These are phyloP conservation scores for Creontiades dilutus DNA, from an alignment of 2,888 invertebrate species.

Conservation along the genomic window DNA sequence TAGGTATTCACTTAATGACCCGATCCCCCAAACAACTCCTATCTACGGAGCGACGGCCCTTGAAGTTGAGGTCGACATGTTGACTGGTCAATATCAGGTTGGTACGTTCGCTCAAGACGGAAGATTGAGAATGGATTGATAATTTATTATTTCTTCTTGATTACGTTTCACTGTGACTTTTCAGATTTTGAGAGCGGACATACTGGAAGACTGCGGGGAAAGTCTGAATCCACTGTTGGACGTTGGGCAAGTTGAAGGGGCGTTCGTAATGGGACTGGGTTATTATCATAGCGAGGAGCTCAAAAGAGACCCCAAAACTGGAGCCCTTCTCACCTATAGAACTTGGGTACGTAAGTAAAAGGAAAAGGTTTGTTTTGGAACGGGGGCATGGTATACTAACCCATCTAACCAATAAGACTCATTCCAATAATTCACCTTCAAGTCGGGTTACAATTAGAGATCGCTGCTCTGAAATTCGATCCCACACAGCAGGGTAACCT, in stretches of 20 bases:
- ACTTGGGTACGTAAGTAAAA: slow-evolving; percentile 83
- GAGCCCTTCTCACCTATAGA: slow-evolving; percentile 85
- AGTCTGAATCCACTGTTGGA: slow-evolving; percentile 87
- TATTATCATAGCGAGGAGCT: slow-evolving; percentile 88
- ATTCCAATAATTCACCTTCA: too few species aligned
- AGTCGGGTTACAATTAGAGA: too few species aligned
- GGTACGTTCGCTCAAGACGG: too few species aligned
- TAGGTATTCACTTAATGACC: slow-evolving; percentile 55
- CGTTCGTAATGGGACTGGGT: slow-evolving; percentile 82
- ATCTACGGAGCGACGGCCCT: slow-evolving; percentile 83
- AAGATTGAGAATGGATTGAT: too few species aligned
- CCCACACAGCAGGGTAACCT: too few species aligned
- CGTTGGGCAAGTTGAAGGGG: slow-evolving; percentile 83
- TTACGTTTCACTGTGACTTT: neutral
- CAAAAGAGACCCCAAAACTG: slow-evolving; percentile 83
- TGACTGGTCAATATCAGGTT: slow-evolving; percentile 83
- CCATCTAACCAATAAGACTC: too few species aligned
- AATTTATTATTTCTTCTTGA: too few species aligned
- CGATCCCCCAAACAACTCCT: slow-evolving; percentile 31
- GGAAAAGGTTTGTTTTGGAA: too few species aligned
- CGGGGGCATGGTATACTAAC: too few species aligned
- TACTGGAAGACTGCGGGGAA: slow-evolving; percentile 87
- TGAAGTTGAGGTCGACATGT: slow-evolving; percentile 88
- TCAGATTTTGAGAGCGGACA: slow-evolving; percentile 84
- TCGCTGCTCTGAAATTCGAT: too few species aligned